phyloP scores from a whole-genome alignment of 2,797 vertebrate genomes.

The Characodon lateralis region DNA sequence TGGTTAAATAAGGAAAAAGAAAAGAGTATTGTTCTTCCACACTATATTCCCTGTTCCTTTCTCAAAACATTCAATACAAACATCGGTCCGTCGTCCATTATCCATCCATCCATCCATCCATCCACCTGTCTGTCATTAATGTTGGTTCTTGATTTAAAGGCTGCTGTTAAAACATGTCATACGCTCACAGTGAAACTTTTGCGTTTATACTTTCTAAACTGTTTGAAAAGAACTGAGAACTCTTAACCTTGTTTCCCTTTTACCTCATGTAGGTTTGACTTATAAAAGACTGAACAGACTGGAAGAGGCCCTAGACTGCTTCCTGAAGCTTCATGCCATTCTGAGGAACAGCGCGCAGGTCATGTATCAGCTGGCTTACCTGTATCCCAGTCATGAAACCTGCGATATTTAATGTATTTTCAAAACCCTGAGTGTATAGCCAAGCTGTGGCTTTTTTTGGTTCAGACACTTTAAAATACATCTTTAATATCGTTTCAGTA shows the following conservation, averaged over 20 bases:
- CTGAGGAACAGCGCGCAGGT: conserved; percentile 91
- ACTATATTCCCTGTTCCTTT: background rate
- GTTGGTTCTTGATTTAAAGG: background rate
- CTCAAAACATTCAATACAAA: background rate
- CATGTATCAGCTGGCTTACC: conserved; percentile 90
- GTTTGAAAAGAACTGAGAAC: background rate
- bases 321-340: conserved; percentile 95
- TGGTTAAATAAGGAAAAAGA: background rate
- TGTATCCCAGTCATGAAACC: conserved; percentile 87
- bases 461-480: background rate
- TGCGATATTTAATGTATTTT: background rate
- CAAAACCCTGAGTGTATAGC: background rate
- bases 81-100: too few relatives aligned
- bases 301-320: conserved; percentile 94
- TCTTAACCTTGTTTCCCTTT: background rate
- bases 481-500: background rate
- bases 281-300: conserved; percentile 89
- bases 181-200: background rate
- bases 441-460: background rate
- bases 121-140: too few relatives aligned
- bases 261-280: conserved; percentile 83
- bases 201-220: background rate
- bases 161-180: background rate
- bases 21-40: background rate
- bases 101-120: too few relatives aligned